Evolutionary conservation across 2,797 vertebrate species (phyloP), one percentile per base, ranked within the genome.

Genomic region (Strix occidentalis): DNA sequence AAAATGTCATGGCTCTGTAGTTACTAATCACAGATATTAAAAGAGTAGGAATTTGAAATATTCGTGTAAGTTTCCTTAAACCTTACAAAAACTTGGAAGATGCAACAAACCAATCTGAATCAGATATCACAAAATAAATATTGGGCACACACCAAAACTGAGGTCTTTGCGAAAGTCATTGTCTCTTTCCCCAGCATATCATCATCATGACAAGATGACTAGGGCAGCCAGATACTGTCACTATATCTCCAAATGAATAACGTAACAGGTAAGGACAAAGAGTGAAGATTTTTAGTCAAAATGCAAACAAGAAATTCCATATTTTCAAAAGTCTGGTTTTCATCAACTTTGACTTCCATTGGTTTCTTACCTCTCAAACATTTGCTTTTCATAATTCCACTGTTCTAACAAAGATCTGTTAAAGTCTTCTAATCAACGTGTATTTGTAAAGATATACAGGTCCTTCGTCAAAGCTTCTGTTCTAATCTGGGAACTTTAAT

Each of bases 341-440:
- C 58, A 70, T 91, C 83, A 88, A 43, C 63, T 94, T 90, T 57
- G 58, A 88, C 79, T 74, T 93, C 88, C 57, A 3, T 37, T 41
- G 9, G 31, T 83, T 87, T 57, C 88, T 82, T 70, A 86, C 60
- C 74, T 89, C 71, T 93, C 70, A 91, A 93, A 93, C 39, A 70
- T 90, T 96, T 93, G 82, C 80, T 94, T 96, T 93, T 54, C 90
- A 94, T 91, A 96, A 96, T 89, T 84, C 89, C 70, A 82, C 89
- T 91, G 90, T 93, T 91, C 79, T 84, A 84, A 91, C 85, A 90
- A 86, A 93, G 85, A 63, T 72, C 87, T 74, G 37, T 82, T 29
- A 60, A 93, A 95, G 51, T 76, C 85, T 76, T 64, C 69, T 93
- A 79, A 95, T 94, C 15, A 6, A 90, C 43, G 81, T 54, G 58